phyloP scores from a whole-genome alignment of 1,140 invertebrate species.

The Leptinotarsa defecta region DNA sequence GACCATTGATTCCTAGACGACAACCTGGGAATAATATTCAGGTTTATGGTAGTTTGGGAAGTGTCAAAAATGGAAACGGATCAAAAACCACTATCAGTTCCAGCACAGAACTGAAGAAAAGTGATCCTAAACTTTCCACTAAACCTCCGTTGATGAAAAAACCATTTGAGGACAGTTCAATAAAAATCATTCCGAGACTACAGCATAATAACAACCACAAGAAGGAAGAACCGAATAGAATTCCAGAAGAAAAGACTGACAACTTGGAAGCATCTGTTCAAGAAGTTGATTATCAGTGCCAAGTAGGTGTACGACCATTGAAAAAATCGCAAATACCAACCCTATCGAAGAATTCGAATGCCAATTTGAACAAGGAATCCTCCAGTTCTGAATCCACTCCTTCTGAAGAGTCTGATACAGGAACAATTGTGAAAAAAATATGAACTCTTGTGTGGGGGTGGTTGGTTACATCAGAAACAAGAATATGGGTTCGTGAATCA shows the following conservation, averaged over 20 bases:
- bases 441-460: background rate
- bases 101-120: slow-evolving; percentile 20
- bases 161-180: background rate
- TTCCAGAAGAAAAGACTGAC: slow-evolving; percentile 7
- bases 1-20: slow-evolving; percentile 58
- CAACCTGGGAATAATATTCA: slow-evolving; percentile 29
- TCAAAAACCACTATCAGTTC: slow-evolving; percentile 39
- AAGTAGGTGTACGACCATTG: slow-evolving; percentile 10
- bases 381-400: slow-evolving; percentile 52
- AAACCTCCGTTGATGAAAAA: slow-evolving; percentile 44
- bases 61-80: slow-evolving; percentile 34
- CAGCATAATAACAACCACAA: no score
- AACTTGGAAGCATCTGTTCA: background rate
- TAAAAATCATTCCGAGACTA: background rate
- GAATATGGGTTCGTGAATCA: no score
- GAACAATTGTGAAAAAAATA: slow-evolving; percentile 50
- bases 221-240: background rate
- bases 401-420: slow-evolving; percentile 53
- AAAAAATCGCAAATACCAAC: slow-evolving; percentile 50
- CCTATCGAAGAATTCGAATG: slow-evolving; percentile 40
- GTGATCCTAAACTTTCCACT: slow-evolving; percentile 51
- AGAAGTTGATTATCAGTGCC: slow-evolving; percentile 16
- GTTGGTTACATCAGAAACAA: no score
- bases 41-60: background rate
- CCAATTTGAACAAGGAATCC: slow-evolving; percentile 41